A percentile compares a stretch with the other conserved stretches of the same genome.
These are phyloP conservation scores for Frieseomelitta varia DNA, from an alignment of 1,140 invertebrate species.

Conservation along the genomic window DNA sequence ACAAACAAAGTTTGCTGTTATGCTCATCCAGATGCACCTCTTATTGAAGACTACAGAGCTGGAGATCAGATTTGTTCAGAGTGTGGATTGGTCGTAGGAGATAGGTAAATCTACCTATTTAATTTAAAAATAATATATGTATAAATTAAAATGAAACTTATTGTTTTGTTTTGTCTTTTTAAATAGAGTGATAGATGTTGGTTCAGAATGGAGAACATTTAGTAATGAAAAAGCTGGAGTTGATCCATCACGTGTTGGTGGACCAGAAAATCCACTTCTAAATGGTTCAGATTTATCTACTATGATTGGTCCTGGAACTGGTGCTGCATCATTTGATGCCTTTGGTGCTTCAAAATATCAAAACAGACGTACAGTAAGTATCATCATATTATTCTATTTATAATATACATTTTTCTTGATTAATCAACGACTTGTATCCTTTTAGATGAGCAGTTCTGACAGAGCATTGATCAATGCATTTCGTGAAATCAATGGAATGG, in stretches of 20 bases:
- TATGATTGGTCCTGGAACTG: conserved; percentile 96
- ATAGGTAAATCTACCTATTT: conserved; percentile 87
- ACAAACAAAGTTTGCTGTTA: conserved; percentile 93
- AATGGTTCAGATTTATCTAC: conserved; percentile 98
- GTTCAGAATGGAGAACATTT: conserved; percentile 99
- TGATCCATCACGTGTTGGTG: conserved; percentile 99
- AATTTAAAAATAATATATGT: conserved; percentile 7
- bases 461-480: conserved; percentile 97
- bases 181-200: conserved; percentile 98
- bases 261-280: conserved; percentile 96
- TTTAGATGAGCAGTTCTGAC: conserved; percentile 94
- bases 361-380: conserved; percentile 91
- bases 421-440: conserved; percentile 34
- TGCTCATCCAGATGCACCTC: conserved; percentile 96
- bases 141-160: neutral
- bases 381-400: neutral
- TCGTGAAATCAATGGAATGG: conserved; percentile 98
- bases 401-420: neutral
- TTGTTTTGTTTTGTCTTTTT: neutral
- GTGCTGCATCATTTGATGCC: conserved; percentile 90
- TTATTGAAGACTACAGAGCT: conserved; percentile 99
- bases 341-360: conserved; percentile 96
- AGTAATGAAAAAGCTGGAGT: conserved; percentile 98
- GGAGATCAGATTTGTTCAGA: conserved; percentile 99
- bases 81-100: conserved; percentile 99